Base-by-base conservation (phyloP, 2,797 vertebrate genomes). In the Sebastes dallii region DNA sequence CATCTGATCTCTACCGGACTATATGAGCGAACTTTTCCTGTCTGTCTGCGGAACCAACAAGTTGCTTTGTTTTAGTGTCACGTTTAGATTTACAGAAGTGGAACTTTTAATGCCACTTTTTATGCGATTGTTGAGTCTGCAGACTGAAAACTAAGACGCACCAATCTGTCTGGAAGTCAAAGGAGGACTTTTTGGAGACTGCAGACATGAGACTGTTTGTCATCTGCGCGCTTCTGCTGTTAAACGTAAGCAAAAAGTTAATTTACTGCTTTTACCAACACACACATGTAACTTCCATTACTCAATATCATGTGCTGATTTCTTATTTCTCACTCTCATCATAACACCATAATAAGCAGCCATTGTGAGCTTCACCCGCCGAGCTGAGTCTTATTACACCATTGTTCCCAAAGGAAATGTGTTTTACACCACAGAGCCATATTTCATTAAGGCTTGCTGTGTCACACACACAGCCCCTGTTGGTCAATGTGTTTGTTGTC, bases 181-280 rank as follows among this genome's bases (percentile, higher is more conserved):
- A 50, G 58, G 58, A 75, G 85, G 82, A 39, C 11, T 42, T 30
- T 54, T 61, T 65, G 73, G 71, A 93, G 75, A 52, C 86, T 64
- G 86, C 18, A 80, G 79, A 90, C 80, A 95, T 95, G 92, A 78
- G 62, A 58, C 66, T 72, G 36, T 80, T 91, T 29, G 68, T 87
- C 69, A 60, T 95, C 77, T 94, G 88, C 89, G 84, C 89, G 61
- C 80, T 93, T 29, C 84, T 95, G 78, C 86, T 94, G 13, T 9
- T 93, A 3, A 89, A 94, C 88, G 95, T 96, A 91, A 94, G 94
- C 3, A 50, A 81, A 50, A 4, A 4, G 39, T 66, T 16, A 1
- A 4, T 69, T 81, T 32, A 29, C 39, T 14, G 11, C n/a, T 54
- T 66, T 66, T 34, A 69, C 18, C 12, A n/a, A 42, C 42, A 58